Percentiles rank a stretch among this genome's conserved stretches.
phyloP scores from a whole-genome alignment of 2,797 vertebrate species.

The Buceros bicornis region DNA sequence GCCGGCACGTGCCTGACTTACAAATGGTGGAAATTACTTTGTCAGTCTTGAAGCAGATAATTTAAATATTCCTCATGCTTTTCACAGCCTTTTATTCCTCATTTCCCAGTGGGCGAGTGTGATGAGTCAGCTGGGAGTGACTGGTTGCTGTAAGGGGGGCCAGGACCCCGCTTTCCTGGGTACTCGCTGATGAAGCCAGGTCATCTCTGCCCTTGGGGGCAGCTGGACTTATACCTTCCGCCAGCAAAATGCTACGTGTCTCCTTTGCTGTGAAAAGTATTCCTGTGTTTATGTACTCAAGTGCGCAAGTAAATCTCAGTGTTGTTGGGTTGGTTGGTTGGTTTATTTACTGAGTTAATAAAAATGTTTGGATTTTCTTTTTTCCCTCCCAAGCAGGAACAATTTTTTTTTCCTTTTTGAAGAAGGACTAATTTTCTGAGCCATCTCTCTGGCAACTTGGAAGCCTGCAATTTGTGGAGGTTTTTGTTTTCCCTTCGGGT shows the following conservation, averaged over 20 bases:
- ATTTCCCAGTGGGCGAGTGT: not conserved
- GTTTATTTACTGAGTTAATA: not conserved
- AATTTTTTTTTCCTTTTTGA: not conserved
- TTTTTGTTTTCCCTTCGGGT: not conserved
- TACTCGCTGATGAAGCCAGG: accelerated
- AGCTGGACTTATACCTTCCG: too few species aligned
- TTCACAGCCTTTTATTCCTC: not conserved
- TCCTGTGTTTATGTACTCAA: too few species aligned
- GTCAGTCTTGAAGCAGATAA: not conserved
- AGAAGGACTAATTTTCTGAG: not conserved
- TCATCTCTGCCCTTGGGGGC: accelerated
- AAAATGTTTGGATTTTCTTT: not conserved
- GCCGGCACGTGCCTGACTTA: not conserved
- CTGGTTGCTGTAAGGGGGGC: not conserved
- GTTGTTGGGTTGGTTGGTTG: too few species aligned
- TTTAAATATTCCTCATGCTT: not conserved
- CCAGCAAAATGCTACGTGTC: accelerated
- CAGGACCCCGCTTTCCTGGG: not conserved
- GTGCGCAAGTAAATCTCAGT: not conserved
- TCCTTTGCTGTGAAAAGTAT: not conserved
- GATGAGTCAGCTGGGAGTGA: not conserved
- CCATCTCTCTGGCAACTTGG: not conserved
- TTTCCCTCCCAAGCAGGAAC: not conserved
- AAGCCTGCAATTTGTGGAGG: not conserved
- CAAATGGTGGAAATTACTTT: not conserved